A percentile compares a stretch with the other conserved stretches of the same genome.
phyloP scores from a whole-genome alignment of 64 coral and sea anemone genomes.

The Anthopleura sola region DNA sequence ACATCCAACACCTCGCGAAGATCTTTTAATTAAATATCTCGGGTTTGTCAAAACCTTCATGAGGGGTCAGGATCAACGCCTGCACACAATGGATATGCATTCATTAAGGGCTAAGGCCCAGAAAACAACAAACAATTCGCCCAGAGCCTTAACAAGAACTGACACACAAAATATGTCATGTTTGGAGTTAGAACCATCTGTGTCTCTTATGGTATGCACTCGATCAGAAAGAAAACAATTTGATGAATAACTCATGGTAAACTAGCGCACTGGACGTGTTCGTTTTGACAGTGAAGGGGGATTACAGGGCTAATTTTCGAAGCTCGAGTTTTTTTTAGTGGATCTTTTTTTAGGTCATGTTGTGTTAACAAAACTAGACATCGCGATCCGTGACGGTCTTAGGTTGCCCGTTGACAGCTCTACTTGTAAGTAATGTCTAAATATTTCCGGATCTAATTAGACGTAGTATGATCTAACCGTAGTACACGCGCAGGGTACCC shows the following conservation, averaged over 20 bases:
- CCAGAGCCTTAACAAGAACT: background rate
- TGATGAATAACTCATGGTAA: background rate
- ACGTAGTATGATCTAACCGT: background rate
- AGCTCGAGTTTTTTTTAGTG: background rate
- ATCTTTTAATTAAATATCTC: constrained; percentile 91
- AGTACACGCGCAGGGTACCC: background rate
- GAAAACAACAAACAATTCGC: constrained; percentile 4
- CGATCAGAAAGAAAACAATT: background rate
- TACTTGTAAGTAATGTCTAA: constrained; percentile 18
- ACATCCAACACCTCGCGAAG: constrained; percentile 65
- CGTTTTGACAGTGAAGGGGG: background rate
- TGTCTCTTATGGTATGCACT: background rate
- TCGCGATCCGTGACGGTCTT: background rate
- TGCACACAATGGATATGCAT: background rate
- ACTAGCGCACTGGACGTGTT: background rate
- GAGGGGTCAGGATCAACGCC: constrained; percentile 44
- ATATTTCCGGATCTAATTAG: constrained; percentile 10
- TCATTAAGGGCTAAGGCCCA: background rate
- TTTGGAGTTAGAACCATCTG: background rate
- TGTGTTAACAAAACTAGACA: constrained; percentile 18
- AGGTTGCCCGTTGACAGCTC: background rate
- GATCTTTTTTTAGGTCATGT: constrained; percentile 5
- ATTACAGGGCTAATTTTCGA: background rate
- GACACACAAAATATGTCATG: background rate
- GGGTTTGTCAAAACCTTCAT: constrained; percentile 71